phyloP scores from a whole-genome alignment of 2,888 invertebrate genomes.

The Coremacera marginata region DNA sequence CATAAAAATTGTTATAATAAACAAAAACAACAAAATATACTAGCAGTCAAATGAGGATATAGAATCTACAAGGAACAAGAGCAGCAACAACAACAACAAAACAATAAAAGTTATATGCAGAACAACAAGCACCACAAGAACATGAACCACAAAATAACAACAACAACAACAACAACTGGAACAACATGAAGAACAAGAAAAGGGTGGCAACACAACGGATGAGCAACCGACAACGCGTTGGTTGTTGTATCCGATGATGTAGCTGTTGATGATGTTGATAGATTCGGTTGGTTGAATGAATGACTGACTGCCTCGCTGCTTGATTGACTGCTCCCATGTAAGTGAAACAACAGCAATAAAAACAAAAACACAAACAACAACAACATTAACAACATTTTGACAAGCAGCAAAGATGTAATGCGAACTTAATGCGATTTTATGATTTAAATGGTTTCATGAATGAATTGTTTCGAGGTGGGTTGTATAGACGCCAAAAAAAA shows the following conservation, averaged over 20 bases:
- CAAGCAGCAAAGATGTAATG: slow-evolving; percentile 5
- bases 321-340: slow-evolving; percentile 28
- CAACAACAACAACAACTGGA: not conserved
- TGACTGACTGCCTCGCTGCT: slow-evolving; percentile 2
- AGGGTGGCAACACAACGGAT: not conserved
- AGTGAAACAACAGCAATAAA: not conserved
- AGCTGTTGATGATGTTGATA: slow-evolving; percentile 16
- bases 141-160: not conserved
- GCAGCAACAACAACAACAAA: not conserved
- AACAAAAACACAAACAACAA: slow-evolving; percentile 27
- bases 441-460: slow-evolving; percentile 31
- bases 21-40: not conserved
- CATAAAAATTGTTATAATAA: not conserved
- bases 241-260: slow-evolving; percentile 18
- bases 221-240: not conserved
- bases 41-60: not conserved
- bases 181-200: not conserved
- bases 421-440: slow-evolving; percentile 33
- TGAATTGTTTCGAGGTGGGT: slow-evolving; percentile 28
- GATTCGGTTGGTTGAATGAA: slow-evolving; percentile 28
- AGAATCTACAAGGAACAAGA: not conserved
- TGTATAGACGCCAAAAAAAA: no score
- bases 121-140: not conserved
- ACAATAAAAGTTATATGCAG: not conserved
- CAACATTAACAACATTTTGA: slow-evolving; percentile 9